Evolutionary conservation across 2,888 invertebrate species (phyloP), one percentile per base, ranked within the genome.

Genomic region (Aporophyla lueneburgensis): DNA sequence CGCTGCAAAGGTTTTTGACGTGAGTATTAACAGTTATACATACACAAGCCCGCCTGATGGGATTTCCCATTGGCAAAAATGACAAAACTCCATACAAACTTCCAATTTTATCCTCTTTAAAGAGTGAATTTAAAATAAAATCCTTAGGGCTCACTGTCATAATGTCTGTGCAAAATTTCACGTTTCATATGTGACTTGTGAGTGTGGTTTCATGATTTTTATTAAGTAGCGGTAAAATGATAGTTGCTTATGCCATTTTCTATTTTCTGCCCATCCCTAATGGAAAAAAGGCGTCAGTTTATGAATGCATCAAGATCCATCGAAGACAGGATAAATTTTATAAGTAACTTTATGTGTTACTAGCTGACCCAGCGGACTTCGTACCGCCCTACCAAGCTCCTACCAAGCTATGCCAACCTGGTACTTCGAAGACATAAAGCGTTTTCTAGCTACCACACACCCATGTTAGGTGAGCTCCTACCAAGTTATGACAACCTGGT

Each of bases 1-100:
- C 98, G 0, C 95, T 99, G 73, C 99, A 99, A 93, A 98, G 99
- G 94, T 99, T 99, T 95, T 97, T 98, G 62, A 96, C 97, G 97
- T 97, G 96, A 97, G 98, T 97, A 76, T 78, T 40, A 14, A 54
- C 5, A 43, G 2, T 62, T 43, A n/a, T 40, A 33, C 21, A 33
- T 16, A 59, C 59, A 58, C 19, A 33, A 10, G 33, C 9, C 59
- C 7, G 27, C n/a, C 21, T 51, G 21, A 33, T 33, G 33, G 33
- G 33, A 33, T 33, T 33, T 33, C 33, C 33, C 33, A 33, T 33
- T 54, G 12, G 12, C 58, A 7, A 59, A 59, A 59, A 33, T 19
- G 0, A 19, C 19, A 19, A 59, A 19, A 33, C 33, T 21, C 10
- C 10, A 10, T 10, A 46, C 2, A 58, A 59, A 27, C 9, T 27